A percentile compares a stretch with the other conserved stretches of the same genome.
Conservation (phyloP, 2,113 vertebrate species). For the Trogon melanurus region DNA sequence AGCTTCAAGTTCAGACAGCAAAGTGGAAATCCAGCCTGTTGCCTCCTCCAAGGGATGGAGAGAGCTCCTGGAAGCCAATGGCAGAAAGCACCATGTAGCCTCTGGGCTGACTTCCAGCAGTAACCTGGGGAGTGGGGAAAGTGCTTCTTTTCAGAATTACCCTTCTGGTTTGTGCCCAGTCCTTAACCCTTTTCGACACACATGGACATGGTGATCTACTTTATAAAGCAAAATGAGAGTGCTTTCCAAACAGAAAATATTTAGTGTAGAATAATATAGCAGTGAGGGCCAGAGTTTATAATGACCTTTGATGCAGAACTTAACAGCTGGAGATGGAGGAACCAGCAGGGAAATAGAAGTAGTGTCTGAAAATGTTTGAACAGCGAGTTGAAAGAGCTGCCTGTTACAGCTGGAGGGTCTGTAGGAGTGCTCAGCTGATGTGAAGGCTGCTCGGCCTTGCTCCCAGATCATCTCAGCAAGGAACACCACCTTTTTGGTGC, state of each 20-base stretch:
- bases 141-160: not conserved
- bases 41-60: not conserved
- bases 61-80: not conserved
- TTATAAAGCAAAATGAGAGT: not conserved
- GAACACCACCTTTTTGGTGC: not conserved
- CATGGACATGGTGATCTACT: not conserved
- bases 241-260: not conserved
- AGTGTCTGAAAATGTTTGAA: not conserved
- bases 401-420: not conserved
- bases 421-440: not conserved
- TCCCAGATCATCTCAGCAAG: not conserved
- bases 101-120: not conserved
- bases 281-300: not conserved
- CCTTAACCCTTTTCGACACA: not conserved
- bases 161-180: not conserved
- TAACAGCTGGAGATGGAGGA: not conserved
- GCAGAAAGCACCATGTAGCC: not conserved
- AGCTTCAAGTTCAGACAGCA: not conserved
- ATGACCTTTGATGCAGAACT: not conserved
- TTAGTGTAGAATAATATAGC: not conserved
- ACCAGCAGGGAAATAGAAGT: not conserved
- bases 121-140: not conserved
- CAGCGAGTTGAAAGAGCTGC: not conserved
- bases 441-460: not conserved
- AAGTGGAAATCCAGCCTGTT: not conserved